Percentiles rank a stretch among this genome's conserved stretches.
These are phyloP conservation scores for Atherix ibis DNA, from an alignment of 2,888 invertebrate species.

Conservation along the genomic window DNA sequence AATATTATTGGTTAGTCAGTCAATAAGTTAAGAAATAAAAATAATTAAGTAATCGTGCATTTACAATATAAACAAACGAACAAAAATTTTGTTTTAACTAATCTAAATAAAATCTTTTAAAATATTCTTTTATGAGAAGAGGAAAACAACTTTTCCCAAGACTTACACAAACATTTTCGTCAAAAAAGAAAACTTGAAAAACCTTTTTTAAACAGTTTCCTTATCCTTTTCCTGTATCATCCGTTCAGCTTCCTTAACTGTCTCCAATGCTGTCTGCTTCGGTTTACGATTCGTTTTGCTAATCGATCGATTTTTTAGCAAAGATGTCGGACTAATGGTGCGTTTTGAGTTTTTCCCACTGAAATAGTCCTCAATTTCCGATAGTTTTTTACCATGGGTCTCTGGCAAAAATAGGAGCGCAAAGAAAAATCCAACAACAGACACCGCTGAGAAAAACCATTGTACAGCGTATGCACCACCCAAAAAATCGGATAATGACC, in stretches of 20 bases:
- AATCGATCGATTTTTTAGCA: too few relatives aligned
- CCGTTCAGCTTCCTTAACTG: slow-evolving; percentile 14
- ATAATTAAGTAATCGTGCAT: too few relatives aligned
- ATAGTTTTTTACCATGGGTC: slow-evolving; percentile 44
- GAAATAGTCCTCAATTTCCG: slow-evolving; percentile 44
- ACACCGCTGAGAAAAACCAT: slow-evolving; percentile 38
- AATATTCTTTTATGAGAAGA: too few relatives aligned
- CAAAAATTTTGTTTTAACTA: too few relatives aligned
- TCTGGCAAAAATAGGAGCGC: slow-evolving; percentile 38
- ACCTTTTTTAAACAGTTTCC: too few relatives aligned
- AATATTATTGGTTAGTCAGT: too few relatives aligned
- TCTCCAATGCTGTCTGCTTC: slow-evolving; percentile 11
- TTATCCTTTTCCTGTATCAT: slow-evolving; percentile 12
- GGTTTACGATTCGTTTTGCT: slow-evolving; percentile 9
- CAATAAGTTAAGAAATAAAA: too few relatives aligned
- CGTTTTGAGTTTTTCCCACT: slow-evolving; percentile 22
- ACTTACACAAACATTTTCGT: too few relatives aligned
- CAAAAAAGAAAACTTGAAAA: too few relatives aligned
- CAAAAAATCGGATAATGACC: slow-evolving; percentile 22
- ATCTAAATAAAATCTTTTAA: too few relatives aligned
- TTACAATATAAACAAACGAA: too few relatives aligned
- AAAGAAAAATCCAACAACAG: slow-evolving; percentile 24
- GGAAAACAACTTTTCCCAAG: too few relatives aligned
- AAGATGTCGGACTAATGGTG: background rate
- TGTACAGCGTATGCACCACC: slow-evolving; percentile 37